A percentile compares a stretch with the other conserved stretches of the same genome.
phyloP scores from a whole-genome alignment of 2,888 invertebrate species.

The Taphrorychus bicolor region DNA sequence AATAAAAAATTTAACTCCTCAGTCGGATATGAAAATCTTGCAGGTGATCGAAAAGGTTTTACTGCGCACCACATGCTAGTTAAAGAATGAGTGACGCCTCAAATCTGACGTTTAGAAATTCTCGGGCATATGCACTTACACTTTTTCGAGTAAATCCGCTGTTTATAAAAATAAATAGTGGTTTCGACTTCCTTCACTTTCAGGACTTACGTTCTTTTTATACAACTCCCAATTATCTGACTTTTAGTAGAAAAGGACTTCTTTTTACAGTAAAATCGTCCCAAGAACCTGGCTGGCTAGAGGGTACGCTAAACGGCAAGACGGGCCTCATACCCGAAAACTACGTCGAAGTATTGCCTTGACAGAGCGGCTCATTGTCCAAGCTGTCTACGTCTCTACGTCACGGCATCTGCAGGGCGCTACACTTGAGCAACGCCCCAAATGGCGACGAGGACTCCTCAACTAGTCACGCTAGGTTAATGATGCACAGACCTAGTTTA shows the following conservation, averaged over 20 bases:
- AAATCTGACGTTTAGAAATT: too few species aligned
- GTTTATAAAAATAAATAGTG: too few species aligned
- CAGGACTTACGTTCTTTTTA: too few species aligned
- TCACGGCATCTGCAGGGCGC: conserved; percentile 54
- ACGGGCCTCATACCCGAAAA: conserved; percentile 95
- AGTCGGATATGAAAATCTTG: too few species aligned
- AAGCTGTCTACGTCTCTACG: conserved; percentile 55
- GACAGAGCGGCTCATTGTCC: conserved; percentile 58
- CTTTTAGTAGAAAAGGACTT: neutral
- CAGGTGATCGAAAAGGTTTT: too few species aligned
- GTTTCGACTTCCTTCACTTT: too few species aligned
- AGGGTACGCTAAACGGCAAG: conserved; percentile 91
- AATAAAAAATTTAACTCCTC: too few species aligned
- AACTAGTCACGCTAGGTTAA: conserved; percentile 43
- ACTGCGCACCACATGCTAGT: too few species aligned
- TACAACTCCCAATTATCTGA: too few species aligned
- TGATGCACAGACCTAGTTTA: conserved; percentile 54
- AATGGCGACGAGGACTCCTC: conserved; percentile 44
- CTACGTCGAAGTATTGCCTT: conserved; percentile 89
- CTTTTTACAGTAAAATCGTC: conserved; percentile 78
- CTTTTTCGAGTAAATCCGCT: too few species aligned
- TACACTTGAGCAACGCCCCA: conserved; percentile 53
- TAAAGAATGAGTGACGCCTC: too few species aligned
- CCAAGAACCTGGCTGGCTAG: conserved; percentile 97
- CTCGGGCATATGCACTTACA: too few species aligned